Evolutionary conservation across 2,888 invertebrate species (phyloP).

Genomic region (Tribolium freemani): DNA sequence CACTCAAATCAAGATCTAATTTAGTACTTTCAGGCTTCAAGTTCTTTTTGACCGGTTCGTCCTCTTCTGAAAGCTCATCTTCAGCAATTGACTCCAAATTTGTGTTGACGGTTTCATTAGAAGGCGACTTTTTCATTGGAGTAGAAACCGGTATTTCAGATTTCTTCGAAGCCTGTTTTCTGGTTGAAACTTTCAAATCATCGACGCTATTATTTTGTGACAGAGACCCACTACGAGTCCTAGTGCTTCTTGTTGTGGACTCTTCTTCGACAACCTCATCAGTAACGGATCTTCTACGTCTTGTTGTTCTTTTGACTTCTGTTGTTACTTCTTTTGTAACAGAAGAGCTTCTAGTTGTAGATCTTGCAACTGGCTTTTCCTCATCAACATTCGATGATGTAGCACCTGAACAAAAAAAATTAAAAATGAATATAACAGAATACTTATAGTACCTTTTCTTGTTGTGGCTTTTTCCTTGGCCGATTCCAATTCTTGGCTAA

Average conservation of each 20-base stretch:
- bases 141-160: neutral
- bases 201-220: neutral
- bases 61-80: neutral
- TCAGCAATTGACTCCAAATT: constrained; percentile 12
- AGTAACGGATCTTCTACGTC: constrained; percentile 5
- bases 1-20: constrained; percentile 20
- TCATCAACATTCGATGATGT: neutral
- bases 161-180: neutral
- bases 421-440: neutral
- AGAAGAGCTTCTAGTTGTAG: constrained; percentile 2
- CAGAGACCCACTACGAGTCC: neutral
- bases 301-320: constrained; percentile 6
- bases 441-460: neutral
- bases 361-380: neutral
- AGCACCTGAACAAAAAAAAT: neutral
- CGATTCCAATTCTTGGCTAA: neutral
- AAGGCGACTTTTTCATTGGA: constrained; percentile 10
- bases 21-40: neutral
- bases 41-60: neutral
- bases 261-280: neutral
- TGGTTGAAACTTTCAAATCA: neutral
- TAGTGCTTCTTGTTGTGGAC: constrained; percentile 3
- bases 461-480: neutral
- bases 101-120: neutral
- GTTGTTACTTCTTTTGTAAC: neutral